phyloP scores from a whole-genome alignment of 2,888 invertebrate species.

The Sarcophaga caerulescens region DNA sequence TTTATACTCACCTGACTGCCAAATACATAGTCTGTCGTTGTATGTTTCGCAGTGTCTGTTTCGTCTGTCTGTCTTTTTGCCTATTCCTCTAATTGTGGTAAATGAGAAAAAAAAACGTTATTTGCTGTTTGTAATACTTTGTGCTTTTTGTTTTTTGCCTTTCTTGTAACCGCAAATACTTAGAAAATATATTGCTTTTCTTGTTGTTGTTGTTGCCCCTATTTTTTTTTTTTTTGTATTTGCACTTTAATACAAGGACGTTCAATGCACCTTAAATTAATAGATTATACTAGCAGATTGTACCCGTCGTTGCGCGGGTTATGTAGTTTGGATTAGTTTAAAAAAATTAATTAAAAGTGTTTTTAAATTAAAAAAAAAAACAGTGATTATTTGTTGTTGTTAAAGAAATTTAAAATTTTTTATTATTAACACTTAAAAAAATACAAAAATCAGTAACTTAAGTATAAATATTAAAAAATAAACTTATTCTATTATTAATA shows the following conservation, averaged over 20 bases:
- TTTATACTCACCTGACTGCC: neutral
- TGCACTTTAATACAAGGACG: conserved; percentile 54
- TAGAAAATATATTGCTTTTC: neutral
- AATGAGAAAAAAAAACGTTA: neutral
- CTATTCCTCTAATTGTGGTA: too few relatives aligned
- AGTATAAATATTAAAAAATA: too few relatives aligned
- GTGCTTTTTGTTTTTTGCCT: neutral
- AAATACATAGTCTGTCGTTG: neutral
- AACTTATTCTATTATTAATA: too few relatives aligned
- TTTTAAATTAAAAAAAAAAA: too few relatives aligned
- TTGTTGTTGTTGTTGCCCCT: neutral
- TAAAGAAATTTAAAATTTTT: too few relatives aligned
- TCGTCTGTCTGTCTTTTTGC: conserved; percentile 7
- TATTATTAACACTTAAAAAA: too few relatives aligned
- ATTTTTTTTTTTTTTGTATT: neutral
- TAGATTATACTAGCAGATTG: too few relatives aligned
- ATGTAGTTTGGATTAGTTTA: too few relatives aligned
- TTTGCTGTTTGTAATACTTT: neutral
- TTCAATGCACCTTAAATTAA: conserved; percentile 54
- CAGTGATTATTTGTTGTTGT: too few relatives aligned
- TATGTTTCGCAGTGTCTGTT: neutral
- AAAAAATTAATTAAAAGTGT: too few relatives aligned
- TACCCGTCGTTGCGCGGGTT: too few relatives aligned
- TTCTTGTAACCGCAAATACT: conserved; percentile 31
- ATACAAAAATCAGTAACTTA: too few relatives aligned